Evolutionary conservation across 2,888 invertebrate species (phyloP), one percentile per base, ranked within the genome.

Genomic region (Aleiodes testaceus): DNA sequence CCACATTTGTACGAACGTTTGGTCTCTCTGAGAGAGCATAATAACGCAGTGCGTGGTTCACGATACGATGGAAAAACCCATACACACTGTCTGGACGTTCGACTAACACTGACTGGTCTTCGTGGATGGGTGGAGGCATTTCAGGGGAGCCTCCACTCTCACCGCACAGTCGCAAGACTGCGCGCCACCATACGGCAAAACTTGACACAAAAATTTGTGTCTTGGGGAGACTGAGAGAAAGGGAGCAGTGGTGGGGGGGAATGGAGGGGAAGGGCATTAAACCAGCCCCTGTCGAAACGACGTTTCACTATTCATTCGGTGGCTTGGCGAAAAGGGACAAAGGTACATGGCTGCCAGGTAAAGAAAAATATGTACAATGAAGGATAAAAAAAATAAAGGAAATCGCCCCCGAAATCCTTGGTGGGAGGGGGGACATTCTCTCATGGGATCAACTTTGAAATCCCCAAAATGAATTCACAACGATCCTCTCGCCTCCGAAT

Each of bases 101-200:
- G 73, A 76, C 75, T 75, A 75, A 75, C 75, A 77, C 77, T 77
- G 77, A 76, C 73, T 70, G 75, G 69, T 71, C 71, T 68, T 53
- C 67, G 72, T 66, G 65, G 74, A 77, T 74, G 76, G 74, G 75
- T 76, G 77, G 76, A 65, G 76, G 75, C 76, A 75, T 74, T 76
- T 76, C 72, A 68, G 64, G 68, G 67, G 65, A 72, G 20, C 49
- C 47, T 22, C 64, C 69, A 44, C 72, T 45, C 63, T 12, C 63
- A 45, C 49, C 68, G 47, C 59, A 53, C 26, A 53, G 72, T 55
- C 69, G 50, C 70, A 75, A 69, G 74, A 59, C 74, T 74, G 77
- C 76, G 77, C 77, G 77, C 77, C 77, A 77, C 76, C 77, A 71
- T 75, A 76, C 77, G 71, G 77, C 70, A 72, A 18, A 50, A 55